These are phyloP conservation scores for Teleiodes luculella DNA, from an alignment of 2,888 invertebrate species.

Conservation along the genomic window DNA sequence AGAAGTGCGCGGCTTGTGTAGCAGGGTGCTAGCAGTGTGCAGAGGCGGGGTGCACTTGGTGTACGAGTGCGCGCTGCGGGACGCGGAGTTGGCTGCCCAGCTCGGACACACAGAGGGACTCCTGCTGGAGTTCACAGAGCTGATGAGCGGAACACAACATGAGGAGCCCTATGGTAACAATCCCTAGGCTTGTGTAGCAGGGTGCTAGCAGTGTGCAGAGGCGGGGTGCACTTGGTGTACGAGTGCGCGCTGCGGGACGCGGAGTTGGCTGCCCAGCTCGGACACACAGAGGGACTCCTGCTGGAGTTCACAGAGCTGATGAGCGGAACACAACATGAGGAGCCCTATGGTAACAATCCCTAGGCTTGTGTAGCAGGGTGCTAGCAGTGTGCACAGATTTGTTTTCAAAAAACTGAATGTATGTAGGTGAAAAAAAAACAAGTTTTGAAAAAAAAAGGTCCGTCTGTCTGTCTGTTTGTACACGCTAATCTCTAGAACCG, in stretches of 20 bases:
- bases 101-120: conserved; percentile 49
- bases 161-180: conserved; percentile 42
- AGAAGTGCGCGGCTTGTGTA: too few species aligned
- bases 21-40: conserved; percentile 34
- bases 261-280: conserved; percentile 39
- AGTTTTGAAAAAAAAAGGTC: too few species aligned
- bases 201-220: conserved; percentile 38
- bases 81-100: conserved; percentile 39
- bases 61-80: conserved; percentile 36
- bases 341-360: conserved; percentile 46
- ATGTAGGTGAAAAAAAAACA: too few species aligned
- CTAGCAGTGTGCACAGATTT: conserved; percentile 39
- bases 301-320: conserved; percentile 43
- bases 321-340: conserved; percentile 27
- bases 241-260: conserved; percentile 36
- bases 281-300: conserved; percentile 49
- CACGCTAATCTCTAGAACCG: too few species aligned
- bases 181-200: too few species aligned
- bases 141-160: conserved; percentile 30
- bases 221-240: conserved; percentile 44
- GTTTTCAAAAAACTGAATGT: too few species aligned
- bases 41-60: conserved; percentile 44
- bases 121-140: conserved; percentile 43
- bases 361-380: conserved; percentile 20
- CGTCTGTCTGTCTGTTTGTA: too few species aligned